Evolutionary conservation across 1,140 invertebrate genomes (phyloP), one percentile per base, ranked within the genome.

Genomic region (Antheraea pernyi): DNA sequence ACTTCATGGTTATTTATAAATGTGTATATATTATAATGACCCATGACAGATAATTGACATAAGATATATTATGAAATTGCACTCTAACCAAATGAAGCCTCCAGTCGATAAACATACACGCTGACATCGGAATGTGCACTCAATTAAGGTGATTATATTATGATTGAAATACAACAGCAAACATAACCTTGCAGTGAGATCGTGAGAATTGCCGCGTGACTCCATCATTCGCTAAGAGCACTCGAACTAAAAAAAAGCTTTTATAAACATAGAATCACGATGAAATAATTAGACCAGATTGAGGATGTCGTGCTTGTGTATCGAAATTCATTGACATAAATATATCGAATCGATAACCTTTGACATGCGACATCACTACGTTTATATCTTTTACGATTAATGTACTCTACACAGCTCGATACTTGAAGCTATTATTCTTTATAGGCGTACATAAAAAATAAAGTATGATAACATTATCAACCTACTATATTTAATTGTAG

Each of bases 241-340:
- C 67, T 83, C 72, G 68, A 73, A 39, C 42, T 66, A 58, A 77
- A 80, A 74, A 81, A 77, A 61, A 61, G 11, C 19, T 73, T 72
- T 84, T 82, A 85, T 76, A 72, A 79, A 67, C 78, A 75, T 79
- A 81, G 77, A 82, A 81, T 85, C 73, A 46, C 65, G 64, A 36
- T 58, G 63, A 70, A 75, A 74, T 76, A 82, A 82, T 61, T 73
- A 67, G 73, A 75, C 70, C 71, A 75, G 39, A 66, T 53, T 53
- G 16, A 53, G 6, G 10, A 53, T 53, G 5, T 53, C 46, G 46
- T 53, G 16, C 16, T 16, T 53, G 16, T 65, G 67, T 16, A 74
- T 67, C 74, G 67, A 67, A 72, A 75, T 64, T 67, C 71, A 78
- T 80, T 81, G 79, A 77, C 79, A 42, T 7, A n/a, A n/a, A n/a